Evolutionary conservation across 2,797 vertebrate genomes (phyloP).

Genomic region (Rhabdomys pumilio): DNA sequence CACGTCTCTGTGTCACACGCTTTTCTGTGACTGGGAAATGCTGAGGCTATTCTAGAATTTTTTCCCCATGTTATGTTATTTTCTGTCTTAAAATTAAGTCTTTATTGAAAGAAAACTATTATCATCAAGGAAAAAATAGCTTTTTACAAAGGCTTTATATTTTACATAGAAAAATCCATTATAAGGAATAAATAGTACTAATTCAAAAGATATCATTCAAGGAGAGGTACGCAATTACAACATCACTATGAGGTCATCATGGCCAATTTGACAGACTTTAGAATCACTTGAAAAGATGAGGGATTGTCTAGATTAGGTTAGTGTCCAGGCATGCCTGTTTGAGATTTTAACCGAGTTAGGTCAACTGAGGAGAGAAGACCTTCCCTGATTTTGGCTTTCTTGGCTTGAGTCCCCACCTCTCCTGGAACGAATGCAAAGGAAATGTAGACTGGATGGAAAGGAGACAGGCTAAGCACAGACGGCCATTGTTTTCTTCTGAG

Average conservation of each 20-base stretch:
- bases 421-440: neutral
- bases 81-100: slow-evolving; percentile 55
- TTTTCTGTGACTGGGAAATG: neutral
- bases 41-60: neutral
- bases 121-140: neutral
- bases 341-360: neutral
- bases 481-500: neutral
- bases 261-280: neutral
- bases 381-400: neutral
- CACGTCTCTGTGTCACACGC: neutral
- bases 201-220: slow-evolving; percentile 1
- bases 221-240: neutral
- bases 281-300: neutral
- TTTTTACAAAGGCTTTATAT: slow-evolving; percentile 12
- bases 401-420: neutral
- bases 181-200: slow-evolving; percentile 35
- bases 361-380: neutral
- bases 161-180: neutral
- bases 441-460: neutral
- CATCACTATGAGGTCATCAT: neutral
- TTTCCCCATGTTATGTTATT: neutral
- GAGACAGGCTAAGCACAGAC: neutral
- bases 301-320: neutral
- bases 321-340: neutral
- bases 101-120: slow-evolving; percentile 9